A percentile compares a stretch with the other conserved stretches of the same genome.
These are phyloP conservation scores for Euwallacea similis DNA, from an alignment of 1,140 invertebrate genomes.

Conservation along the genomic window DNA sequence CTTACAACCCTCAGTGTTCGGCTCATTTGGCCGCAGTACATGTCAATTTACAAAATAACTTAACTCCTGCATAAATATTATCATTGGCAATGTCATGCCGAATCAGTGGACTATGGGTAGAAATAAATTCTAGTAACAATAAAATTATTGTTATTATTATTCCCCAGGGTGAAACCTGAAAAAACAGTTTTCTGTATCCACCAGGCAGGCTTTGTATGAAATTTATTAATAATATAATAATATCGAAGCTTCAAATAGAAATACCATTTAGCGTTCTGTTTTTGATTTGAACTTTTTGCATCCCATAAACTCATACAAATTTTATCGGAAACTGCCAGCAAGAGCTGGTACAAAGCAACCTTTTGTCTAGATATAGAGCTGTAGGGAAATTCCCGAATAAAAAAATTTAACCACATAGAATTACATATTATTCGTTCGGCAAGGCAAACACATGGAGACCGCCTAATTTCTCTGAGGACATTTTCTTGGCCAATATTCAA, in stretches of 20 bases:
- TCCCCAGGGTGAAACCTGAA: not conserved
- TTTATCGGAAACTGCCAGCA: no score
- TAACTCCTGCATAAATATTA: not conserved
- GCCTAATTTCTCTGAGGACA: constrained; percentile 30
- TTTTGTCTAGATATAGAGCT: no score
- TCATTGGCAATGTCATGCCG: not conserved
- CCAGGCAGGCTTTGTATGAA: no score
- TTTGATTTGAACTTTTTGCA: no score
- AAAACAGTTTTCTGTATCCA: constrained; percentile 4
- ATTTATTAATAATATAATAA: not conserved
- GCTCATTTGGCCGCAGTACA: no score
- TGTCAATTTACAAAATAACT: no score
- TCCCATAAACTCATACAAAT: no score
- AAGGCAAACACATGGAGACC: not conserved
- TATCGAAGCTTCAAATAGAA: not conserved
- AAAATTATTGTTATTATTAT: constrained; percentile 4
- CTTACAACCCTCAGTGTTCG: no score
- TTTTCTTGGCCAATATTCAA: constrained; percentile 32
- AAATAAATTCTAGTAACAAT: constrained; percentile 5
- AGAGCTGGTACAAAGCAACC: no score
- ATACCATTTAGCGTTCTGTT: no score
- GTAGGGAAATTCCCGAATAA: no score
- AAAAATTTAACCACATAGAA: no score
- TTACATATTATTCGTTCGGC: not conserved
- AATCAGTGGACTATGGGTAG: not conserved